phyloP scores from a whole-genome alignment of 2,888 invertebrate species.

The Kryphioiulus occultus region DNA sequence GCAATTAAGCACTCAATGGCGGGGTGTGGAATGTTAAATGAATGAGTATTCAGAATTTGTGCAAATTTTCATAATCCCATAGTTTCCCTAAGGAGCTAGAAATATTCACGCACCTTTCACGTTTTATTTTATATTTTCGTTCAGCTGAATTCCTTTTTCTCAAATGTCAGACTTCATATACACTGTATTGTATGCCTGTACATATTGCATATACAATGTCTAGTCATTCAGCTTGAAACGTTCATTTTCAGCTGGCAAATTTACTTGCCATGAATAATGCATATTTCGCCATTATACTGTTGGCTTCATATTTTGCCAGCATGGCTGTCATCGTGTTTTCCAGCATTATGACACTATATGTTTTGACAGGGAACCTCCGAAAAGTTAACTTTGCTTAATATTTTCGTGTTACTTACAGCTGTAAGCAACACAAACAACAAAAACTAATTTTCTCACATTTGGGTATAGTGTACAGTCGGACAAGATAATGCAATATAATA shows the following conservation, averaged over 20 bases:
- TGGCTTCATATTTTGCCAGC: slow-evolving; percentile 12
- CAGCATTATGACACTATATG: background rate
- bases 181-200: background rate
- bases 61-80: background rate
- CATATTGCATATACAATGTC: background rate
- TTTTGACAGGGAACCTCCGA: background rate
- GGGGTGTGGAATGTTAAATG: background rate
- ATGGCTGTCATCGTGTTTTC: background rate
- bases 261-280: slow-evolving; percentile 8
- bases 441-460: background rate
- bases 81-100: background rate
- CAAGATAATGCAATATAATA: background rate
- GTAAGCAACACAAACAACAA: background rate
- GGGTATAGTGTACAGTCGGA: background rate
- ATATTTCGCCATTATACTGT: slow-evolving; percentile 29
- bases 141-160: background rate
- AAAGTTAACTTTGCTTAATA: background rate
- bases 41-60: background rate
- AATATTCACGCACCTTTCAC: background rate
- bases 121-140: background rate
- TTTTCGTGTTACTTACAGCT: background rate
- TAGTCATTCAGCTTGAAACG: background rate
- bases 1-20: background rate
- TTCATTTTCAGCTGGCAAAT: slow-evolving; percentile 31
- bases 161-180: background rate